These are phyloP conservation scores for Tiliacea aurago DNA, from an alignment of 2,888 invertebrate genomes.

Conservation along the genomic window DNA sequence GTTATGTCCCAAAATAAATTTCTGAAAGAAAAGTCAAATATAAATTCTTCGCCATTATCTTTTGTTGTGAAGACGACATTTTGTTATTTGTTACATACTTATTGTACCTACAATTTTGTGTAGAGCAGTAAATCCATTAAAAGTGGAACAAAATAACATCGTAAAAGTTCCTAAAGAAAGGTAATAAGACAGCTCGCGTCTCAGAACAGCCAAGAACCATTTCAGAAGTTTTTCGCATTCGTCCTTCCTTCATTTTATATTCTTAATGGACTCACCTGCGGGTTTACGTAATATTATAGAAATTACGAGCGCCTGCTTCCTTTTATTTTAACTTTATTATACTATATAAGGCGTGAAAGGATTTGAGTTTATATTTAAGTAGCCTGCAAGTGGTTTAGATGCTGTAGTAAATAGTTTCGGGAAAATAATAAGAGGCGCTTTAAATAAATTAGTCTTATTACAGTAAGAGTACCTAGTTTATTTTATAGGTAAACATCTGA, in stretches of 20 bases:
- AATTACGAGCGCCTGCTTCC: constrained; percentile 66
- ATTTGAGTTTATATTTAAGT: constrained; percentile 36
- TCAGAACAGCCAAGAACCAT: constrained; percentile 74
- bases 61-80: constrained; percentile 57
- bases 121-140: constrained; percentile 74
- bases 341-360: constrained; percentile 46
- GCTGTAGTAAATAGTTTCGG: background rate
- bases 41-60: constrained; percentile 58
- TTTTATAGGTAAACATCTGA: too few relatives aligned
- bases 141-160: constrained; percentile 68
- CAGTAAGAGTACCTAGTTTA: too few relatives aligned
- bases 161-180: constrained; percentile 74
- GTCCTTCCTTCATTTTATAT: constrained; percentile 79
- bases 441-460: too few relatives aligned
- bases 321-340: constrained; percentile 62
- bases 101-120: constrained; percentile 67
- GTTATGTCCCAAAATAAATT: constrained; percentile 61
- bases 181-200: constrained; percentile 76
- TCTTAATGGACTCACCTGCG: constrained; percentile 81
- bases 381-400: constrained; percentile 26
- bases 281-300: constrained; percentile 70
- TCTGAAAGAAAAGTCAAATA: constrained; percentile 54
- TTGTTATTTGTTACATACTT: constrained; percentile 63
- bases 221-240: constrained; percentile 80
- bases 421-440: background rate